A percentile compares a stretch with the other conserved stretches of the same genome.
phyloP scores from a whole-genome alignment of 2,888 invertebrate genomes.

The Apamea sordens region DNA sequence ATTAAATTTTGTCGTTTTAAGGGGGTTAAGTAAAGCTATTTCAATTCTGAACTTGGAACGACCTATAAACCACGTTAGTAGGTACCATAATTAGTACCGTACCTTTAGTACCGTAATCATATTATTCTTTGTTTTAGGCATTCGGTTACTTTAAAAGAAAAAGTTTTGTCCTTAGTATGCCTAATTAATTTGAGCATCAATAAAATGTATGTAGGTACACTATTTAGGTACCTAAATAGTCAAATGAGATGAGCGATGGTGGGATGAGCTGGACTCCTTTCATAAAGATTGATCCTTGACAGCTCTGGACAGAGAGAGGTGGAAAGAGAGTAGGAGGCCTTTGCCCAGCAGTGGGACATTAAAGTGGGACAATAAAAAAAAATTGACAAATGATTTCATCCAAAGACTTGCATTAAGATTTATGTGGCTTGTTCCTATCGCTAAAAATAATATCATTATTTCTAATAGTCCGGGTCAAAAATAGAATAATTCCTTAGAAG shows the following conservation, averaged over 20 bases:
- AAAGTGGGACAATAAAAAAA: too few species aligned
- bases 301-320: too few species aligned
- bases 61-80: constrained; percentile 21
- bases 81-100: not conserved
- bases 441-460: not conserved
- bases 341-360: too few species aligned
- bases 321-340: too few species aligned
- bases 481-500: constrained; percentile 12
- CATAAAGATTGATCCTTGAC: too few species aligned
- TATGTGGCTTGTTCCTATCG: not conserved
- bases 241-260: too few species aligned
- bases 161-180: constrained; percentile 4
- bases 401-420: too few species aligned
- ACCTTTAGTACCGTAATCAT: not conserved
- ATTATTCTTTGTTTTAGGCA: not conserved
- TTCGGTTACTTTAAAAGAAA: not conserved
- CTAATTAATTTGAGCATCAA: not conserved
- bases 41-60: constrained; percentile 5
- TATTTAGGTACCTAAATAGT: too few species aligned
- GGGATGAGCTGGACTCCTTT: too few species aligned
- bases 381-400: too few species aligned
- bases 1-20: not conserved
- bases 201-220: not conserved
- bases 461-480: not conserved
- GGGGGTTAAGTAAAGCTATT: not conserved